Base-by-base conservation (phyloP, 1,140 invertebrate genomes). In the Pseudomyrmex flavicornis region DNA sequence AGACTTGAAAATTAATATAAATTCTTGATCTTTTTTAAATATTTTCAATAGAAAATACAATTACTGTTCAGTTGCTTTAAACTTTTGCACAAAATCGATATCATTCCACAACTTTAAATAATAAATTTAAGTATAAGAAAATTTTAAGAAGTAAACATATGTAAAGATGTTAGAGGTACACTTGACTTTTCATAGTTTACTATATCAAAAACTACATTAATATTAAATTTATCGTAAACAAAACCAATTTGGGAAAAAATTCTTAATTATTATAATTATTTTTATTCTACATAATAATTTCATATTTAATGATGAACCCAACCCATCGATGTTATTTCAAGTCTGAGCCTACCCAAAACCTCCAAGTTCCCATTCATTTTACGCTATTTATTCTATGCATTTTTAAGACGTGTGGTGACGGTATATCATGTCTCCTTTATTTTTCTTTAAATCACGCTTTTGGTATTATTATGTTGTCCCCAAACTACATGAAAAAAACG, bases 401-500 rank as follows among this genome's bases (percentile, higher is more conserved):
- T 89, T 35, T 35, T 87, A 90, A 87, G 74, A 89, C 83, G 86
- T 88, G 86, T 91, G 91, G 91, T 92, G 91, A 91, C 86, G 91
- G 91, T 90, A 35, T 35, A 85, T 90, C 86, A 87, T 89, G 76
- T 76, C 44, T 59, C 20, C 20, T n/a, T 22, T 35, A 5, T 69
- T 70, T 87, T 87, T 84, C 77, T 69, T 90, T 90, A 89, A 85
- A 84, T 84, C 61, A 85, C 68, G 88, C 90, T 90, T 90, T 68
- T 86, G 48, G 79, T 85, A 82, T 85, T 84, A 82, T 85, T 84
- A 85, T 54, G 68, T 88, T 85, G 65, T 85, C 62, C 35, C 35
- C 68, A 76, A 89, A 85, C 46, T 86, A 83, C 84, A 35, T 3
- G 0, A 35, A 35, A 35, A 35, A 46, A 85, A 82, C 72, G 85